Base-by-base conservation (phyloP, 2,888 invertebrate species). In the Aphodius sticticus region DNA sequence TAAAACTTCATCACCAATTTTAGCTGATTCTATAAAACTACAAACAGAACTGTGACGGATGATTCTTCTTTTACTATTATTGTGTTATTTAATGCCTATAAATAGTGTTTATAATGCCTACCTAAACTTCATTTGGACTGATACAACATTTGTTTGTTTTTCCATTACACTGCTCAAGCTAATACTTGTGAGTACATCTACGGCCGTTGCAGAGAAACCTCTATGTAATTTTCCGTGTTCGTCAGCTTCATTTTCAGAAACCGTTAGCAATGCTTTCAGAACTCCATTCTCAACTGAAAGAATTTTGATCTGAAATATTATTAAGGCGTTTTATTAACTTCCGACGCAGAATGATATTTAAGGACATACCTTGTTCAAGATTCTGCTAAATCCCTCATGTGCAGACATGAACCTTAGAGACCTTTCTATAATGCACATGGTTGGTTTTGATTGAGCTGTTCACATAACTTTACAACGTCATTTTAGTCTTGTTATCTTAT, bases 1-100 rank as follows among this genome's bases (percentile, higher is more conserved):
- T 82, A 94, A 90, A 72, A 98, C 90, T 76, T 93, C 92, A 83
- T 97, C 96, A 1, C 97, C 97, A 83, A 93, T 91, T 84, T 90
- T 91, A 0, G 96, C 97, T 35, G 94, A 93, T 85, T 93, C 93
- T 85, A 96, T 87, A 86, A 95, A 98, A 83, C 96, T 97, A 88
- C 81, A 92, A 91, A 38, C 4, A 53, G 53, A 53, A 76, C 35
- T 76, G 38, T n/a, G 5, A 70, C 15, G n/a, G 5, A 9, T 26
- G 26, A 26, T 26, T 26, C 14, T 16, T 16, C 7, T 16, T 70
- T 2, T 36, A 35, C 6, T 35, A 14, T 74, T 74, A 16, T 7
- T 35, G 35, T n/a, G 6, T 74, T 36, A 36, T 74, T 74, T 2
- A 9, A 14, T 16, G 5, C 2, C 15, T 70, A 70, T 35, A 0